These are phyloP conservation scores for Ptychochromis oligacanthus DNA, from an alignment of 2,113 vertebrate species.

Conservation along the genomic window DNA sequence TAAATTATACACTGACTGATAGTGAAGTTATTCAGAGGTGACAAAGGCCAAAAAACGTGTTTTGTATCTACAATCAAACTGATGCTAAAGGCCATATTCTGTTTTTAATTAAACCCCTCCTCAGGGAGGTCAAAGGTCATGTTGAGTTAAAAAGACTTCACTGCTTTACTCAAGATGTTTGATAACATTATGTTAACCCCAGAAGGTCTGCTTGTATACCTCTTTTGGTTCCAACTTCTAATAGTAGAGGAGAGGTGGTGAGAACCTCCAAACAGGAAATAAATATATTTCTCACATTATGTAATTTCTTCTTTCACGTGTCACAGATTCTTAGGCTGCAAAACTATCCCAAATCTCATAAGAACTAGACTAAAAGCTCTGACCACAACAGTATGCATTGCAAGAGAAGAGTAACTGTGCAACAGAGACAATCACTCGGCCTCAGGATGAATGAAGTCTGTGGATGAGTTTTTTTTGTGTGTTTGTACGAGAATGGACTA, in stretches of 20 bases:
- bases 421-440: constrained; percentile 56
- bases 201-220: not conserved
- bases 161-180: not conserved
- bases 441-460: constrained; percentile 64
- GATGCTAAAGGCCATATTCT: not conserved
- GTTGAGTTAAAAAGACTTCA: not conserved
- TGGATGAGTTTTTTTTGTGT: constrained; percentile 22
- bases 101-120: not conserved
- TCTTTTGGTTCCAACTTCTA: not conserved
- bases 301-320: not conserved
- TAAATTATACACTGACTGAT: not conserved
- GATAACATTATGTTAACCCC: not conserved
- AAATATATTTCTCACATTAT: not conserved
- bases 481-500: constrained; percentile 46
- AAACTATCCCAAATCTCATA: not conserved
- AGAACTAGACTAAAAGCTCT: not conserved
- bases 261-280: not conserved
- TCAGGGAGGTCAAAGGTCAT: constrained; percentile 21
- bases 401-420: not conserved
- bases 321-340: not conserved
- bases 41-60: not conserved
- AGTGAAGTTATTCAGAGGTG: not conserved
- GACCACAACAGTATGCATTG: not conserved
- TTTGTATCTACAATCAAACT: not conserved
- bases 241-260: not conserved